Percentiles rank a stretch among this genome's conserved stretches.
Evolutionary conservation across 2,888 invertebrate genomes (phyloP).

Genomic region (Tridacna gigas): DNA sequence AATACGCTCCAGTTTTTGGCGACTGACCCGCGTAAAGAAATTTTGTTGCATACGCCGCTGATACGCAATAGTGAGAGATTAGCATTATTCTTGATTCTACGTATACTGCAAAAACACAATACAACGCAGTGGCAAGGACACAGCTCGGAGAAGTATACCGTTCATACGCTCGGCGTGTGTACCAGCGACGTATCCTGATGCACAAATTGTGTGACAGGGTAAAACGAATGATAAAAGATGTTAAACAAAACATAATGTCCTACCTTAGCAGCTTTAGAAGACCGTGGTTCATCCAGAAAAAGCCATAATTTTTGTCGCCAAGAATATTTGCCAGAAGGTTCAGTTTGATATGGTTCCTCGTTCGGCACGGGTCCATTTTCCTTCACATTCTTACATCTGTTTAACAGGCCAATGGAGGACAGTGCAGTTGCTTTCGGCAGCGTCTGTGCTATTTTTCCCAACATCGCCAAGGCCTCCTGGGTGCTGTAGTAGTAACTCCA

Average conservation of each 20-base stretch:
- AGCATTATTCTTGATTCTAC: too few species aligned
- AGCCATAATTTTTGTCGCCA: not conserved
- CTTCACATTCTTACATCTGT: not conserved
- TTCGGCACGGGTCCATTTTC: not conserved
- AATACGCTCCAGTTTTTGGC: too few species aligned
- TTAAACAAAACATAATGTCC: not conserved
- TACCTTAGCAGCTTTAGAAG: slow-evolving; percentile 2
- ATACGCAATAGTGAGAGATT: too few species aligned
- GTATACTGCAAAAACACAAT: too few species aligned
- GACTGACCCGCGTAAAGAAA: too few species aligned
- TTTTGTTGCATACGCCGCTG: too few species aligned
- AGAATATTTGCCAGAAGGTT: not conserved
- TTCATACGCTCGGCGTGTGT: too few species aligned
- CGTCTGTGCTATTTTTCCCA: not conserved
- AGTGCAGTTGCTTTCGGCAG: not conserved
- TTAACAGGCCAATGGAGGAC: not conserved
- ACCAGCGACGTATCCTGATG: too few species aligned
- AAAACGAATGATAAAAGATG: too few species aligned
- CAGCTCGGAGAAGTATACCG: too few species aligned
- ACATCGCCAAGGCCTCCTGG: not conserved
- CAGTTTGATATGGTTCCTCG: not conserved
- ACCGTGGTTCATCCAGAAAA: slow-evolving; percentile 3
- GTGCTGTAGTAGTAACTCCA: slow-evolving; percentile 5
- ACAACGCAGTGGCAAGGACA: too few species aligned
- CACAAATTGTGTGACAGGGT: too few species aligned